A percentile compares a stretch with the other conserved stretches of the same genome.
These are phyloP conservation scores for Neodiprion lecontei DNA, from an alignment of 1,140 invertebrate genomes.

Conservation along the genomic window DNA sequence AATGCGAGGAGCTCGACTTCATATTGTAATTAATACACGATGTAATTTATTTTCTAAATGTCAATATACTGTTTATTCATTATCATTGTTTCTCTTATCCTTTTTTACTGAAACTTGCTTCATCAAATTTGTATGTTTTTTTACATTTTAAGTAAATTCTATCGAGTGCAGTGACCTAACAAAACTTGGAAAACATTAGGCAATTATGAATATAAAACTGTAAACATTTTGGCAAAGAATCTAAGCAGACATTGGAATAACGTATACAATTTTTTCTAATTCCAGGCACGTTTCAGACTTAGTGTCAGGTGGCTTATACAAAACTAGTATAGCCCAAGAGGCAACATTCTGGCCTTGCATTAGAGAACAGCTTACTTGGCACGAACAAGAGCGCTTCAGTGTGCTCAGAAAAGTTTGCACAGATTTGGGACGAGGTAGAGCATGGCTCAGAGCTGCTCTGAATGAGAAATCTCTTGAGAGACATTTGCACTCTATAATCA, in stretches of 20 bases:
- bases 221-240: constrained; percentile 41
- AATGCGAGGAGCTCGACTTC: too few relatives aligned
- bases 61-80: too few relatives aligned
- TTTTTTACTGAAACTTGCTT: too few relatives aligned
- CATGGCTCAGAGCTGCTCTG: constrained; percentile 84
- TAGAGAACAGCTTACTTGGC: constrained; percentile 78
- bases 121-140: too few relatives aligned
- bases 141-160: too few relatives aligned
- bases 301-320: constrained; percentile 58
- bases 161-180: too few relatives aligned
- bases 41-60: too few relatives aligned
- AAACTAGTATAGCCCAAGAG: constrained; percentile 40
- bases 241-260: neutral
- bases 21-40: too few relatives aligned
- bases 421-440: constrained; percentile 81
- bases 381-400: constrained; percentile 85
- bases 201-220: constrained; percentile 40
- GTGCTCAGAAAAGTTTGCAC: constrained; percentile 82
- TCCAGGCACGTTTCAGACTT: constrained; percentile 68
- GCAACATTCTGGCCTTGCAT: constrained; percentile 74
- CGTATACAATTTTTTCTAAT: constrained; percentile 34
- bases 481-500: constrained; percentile 79
- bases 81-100: too few relatives aligned
- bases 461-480: constrained; percentile 91
- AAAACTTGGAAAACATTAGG: neutral